Conservation (phyloP, 1,140 invertebrate species). For the Habropoda laboriosa region DNA sequence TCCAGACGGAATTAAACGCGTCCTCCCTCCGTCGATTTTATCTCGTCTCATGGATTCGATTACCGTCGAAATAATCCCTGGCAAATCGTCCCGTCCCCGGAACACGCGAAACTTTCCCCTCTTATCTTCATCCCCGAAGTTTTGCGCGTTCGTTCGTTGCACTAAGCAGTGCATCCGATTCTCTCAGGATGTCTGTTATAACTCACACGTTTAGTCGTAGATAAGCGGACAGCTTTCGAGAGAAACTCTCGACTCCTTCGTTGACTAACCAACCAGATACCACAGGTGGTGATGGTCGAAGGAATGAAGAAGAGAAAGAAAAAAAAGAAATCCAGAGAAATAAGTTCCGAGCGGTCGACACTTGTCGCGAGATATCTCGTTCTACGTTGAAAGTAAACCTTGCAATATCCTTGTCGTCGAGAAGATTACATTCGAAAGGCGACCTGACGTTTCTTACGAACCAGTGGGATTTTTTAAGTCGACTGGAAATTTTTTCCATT, state of each 20-base stretch:
- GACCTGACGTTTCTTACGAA: no score
- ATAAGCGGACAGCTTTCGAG: slow-evolving; percentile 9
- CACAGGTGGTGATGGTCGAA: not conserved
- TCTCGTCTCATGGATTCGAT: slow-evolving; percentile 23
- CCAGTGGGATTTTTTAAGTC: no score
- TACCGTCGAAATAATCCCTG: slow-evolving; percentile 30
- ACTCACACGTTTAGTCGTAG: not conserved
- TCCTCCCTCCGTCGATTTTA: slow-evolving; percentile 5
- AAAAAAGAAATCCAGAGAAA: no score
- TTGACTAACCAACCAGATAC: not conserved
- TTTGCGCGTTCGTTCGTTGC: slow-evolving; percentile 21
- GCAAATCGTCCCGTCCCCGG: not conserved
- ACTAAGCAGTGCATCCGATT: slow-evolving; percentile 2
- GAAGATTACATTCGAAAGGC: not conserved
- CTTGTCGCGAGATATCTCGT: not conserved
- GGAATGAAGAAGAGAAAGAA: no score
- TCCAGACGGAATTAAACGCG: slow-evolving; percentile 15
- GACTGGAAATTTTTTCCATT: no score
- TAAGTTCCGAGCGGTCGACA: not conserved
- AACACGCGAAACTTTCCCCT: not conserved
- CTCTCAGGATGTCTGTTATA: not conserved
- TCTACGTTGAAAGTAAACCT: no score
- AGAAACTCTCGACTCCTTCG: not conserved
- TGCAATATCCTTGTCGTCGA: no score
- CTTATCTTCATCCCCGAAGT: slow-evolving; percentile 31